phyloP scores from a whole-genome alignment of 1,140 invertebrate genomes.

The Heliconius hermathena region DNA sequence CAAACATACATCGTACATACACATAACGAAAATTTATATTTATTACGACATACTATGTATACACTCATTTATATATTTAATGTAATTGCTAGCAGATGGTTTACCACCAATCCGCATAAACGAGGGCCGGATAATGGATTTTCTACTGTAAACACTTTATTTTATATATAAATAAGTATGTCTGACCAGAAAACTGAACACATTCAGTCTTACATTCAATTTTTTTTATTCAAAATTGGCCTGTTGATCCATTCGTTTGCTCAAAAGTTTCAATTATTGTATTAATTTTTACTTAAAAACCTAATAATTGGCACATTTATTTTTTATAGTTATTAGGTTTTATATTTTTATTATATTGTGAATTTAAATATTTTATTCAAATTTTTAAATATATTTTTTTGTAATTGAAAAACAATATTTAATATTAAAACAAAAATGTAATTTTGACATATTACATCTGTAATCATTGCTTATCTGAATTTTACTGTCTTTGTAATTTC shows the following conservation, averaged over 20 bases:
- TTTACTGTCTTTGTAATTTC: too few species aligned
- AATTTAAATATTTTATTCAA: too few species aligned
- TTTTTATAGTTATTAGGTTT: neutral
- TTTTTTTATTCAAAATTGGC: neutral
- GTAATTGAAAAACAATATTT: neutral
- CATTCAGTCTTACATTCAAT: slow-evolving; percentile 20
- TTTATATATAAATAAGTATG: neutral
- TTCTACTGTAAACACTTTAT: neutral
- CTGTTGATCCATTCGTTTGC: neutral
- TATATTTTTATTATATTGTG: too few species aligned
- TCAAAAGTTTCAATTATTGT: neutral
- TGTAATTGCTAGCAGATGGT: too few species aligned
- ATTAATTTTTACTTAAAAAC: neutral
- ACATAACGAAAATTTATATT: too few species aligned
- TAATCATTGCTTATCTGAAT: too few species aligned
- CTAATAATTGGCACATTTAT: slow-evolving; percentile 9
- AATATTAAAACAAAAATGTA: neutral
- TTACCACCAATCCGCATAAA: too few species aligned
- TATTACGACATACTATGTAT: too few species aligned
- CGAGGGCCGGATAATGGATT: neutral
- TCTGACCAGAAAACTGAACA: slow-evolving; percentile 30
- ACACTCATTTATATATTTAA: too few species aligned
- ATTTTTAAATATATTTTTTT: neutral
- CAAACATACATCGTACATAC: too few species aligned
- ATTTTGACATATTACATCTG: too few species aligned